Evolutionary conservation across 2,888 invertebrate species (phyloP), one percentile per base, ranked within the genome.

Genomic region (Xylota sylvarum): DNA sequence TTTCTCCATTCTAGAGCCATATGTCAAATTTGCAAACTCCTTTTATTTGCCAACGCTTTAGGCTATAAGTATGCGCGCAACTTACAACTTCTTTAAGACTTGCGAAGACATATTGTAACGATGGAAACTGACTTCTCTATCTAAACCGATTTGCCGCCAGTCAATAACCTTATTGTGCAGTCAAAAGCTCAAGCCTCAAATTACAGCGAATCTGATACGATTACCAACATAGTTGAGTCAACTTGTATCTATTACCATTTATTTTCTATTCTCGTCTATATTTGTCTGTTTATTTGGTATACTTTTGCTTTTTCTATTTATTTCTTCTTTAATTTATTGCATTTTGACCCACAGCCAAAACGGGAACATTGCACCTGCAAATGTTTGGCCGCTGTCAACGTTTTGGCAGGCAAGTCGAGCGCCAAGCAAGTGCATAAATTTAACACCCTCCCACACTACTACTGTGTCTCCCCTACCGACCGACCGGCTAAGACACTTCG

Each of bases 331-430:
- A 79, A 70, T 85, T 62, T 74, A 70, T 74, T 81, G 52, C 70
- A 76, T 76, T 80, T 77, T 86, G 86, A 86, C 82, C 77, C 77
- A 86, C 43, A 82, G 86, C 86, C 86, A 86, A 86, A 86, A 69
- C 35, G 86, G 82, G 82, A 82, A 82, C 86, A 82, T 86, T 86
- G 86, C 86, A 86, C 86, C 86, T 86, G 86, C 86, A 86, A 85
- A 78, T 86, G 86, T 78, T 86, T 86, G 77, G 86, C 67, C 69
- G 82, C 86, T 82, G 86, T 86, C 86, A 86, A 86, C 86, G 67
- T 77, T 86, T 86, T 82, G 77, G 82, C 82, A 82, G 73, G 67
- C 86, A 69, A 73, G 73, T 73, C 77, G 78, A 86, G 86, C 86
- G 82, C 86, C 86, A 86, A 82, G 73, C 86, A 86, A 86, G 86